Base-by-base conservation (phyloP, 2,888 invertebrate species). In the Hirudinaria manillensis region DNA sequence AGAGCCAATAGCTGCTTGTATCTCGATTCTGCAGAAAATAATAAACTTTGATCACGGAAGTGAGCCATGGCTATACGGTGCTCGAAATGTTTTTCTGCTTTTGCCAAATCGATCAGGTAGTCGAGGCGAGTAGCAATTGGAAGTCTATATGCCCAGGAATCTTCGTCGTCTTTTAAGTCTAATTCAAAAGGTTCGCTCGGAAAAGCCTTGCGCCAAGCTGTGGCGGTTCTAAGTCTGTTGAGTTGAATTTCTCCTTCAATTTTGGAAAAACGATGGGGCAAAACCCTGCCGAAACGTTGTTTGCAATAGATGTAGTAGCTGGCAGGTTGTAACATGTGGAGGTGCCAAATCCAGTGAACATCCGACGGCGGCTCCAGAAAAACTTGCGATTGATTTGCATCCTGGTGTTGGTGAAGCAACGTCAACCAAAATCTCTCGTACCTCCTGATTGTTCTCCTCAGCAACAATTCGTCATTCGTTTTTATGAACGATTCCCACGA, bases 281-380 rank as follows among this genome's bases (percentile, higher is more conserved):
- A 24, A 4, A 78, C 61, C 6, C 76, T 27, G 6, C 75, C 75
- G 70, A 77, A 78, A 13, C 53, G 65, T 36, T 65, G 55, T 27
- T 29, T 73, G 74, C 78, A 78, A 75, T 75, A 78, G 16, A 32
- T 45, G 19, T 77, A 79, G 79, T 86, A 85, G 24, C 78, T 77
- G 10, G 78, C 73, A 1, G 85, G 85, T 0, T 82, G 80, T 65
- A 85, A 78, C 81, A 85, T 80, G 78, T 85, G 85, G 55, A 85
- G 84, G 78, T 87, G 86, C 87, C 87, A 87, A 16, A 87, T 81
- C 87, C 87, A 87, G 77, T 87, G 86, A n/a, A 87, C 84, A 78
- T 87, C 87, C n/a, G 86, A 77, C 10, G 87, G 87, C 1, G 87
- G 87, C 32, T 85, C 84, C 55, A 86, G 79, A 32, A 82, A 81